Evolutionary conservation across 2,113 vertebrate species (phyloP), one percentile per base, ranked within the genome.

Genomic region (Gobius niger): DNA sequence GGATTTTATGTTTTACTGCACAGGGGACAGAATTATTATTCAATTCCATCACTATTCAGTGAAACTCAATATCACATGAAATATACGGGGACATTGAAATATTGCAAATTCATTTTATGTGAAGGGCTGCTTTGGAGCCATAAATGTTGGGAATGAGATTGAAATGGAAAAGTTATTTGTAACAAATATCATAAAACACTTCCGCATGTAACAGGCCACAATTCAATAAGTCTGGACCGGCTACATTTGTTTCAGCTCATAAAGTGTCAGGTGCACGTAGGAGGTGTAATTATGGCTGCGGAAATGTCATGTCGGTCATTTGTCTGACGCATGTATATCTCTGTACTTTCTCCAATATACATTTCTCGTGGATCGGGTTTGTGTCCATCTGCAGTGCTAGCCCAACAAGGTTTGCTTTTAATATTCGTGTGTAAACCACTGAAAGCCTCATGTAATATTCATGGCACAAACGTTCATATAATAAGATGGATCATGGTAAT

Each of bases 71-170:
- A 76, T 72, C 40, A 78, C 82, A 82, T 86, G 80, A 74, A 90
- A 90, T 89, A 85, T 85, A 79, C 76, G 74, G 67, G 68, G 44
- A 68, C 77, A 52, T 53, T 88, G 82, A 90, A 86, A 90, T 88
- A 87, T 82, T 78, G 81, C 79, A 85, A 87, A 91, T 90, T 83
- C 82, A 87, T 87, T 89, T 81, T 75, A 84, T 85, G 78, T 75
- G 72, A 83, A 83, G 82, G 73, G 82, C 87, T 87, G 78, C 84
- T 88, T 82, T 81, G 82, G 78, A 87, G 85, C 87, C 77, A 85
- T 89, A 91, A 91, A 90, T 88, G 83, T 88, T 84, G 78, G 63
- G 83, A 91, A 85, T 88, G 86, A 91, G 83, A 90, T 86, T 90
- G 90, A 88, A 90, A 90, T 90, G 88, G 82, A 85, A 91, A 88